Conservation (phyloP, 2,888 invertebrate genomes). For the Mythimna impura region DNA sequence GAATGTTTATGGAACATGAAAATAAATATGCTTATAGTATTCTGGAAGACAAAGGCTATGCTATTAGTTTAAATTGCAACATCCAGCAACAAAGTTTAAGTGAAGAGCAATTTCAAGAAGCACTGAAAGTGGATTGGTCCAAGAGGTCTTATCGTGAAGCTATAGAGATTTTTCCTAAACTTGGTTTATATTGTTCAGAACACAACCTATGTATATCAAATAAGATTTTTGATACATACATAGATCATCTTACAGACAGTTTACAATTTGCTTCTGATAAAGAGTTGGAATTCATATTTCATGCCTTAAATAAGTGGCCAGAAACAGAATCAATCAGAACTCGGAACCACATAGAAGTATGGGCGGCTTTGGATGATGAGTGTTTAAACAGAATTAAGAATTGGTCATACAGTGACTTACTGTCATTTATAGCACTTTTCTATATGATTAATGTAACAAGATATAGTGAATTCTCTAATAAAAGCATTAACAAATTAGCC, state of each 20-base stretch:
- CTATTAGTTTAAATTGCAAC: constrained; percentile 65
- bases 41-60: constrained; percentile 81
- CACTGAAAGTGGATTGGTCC: constrained; percentile 75
- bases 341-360: constrained; percentile 91
- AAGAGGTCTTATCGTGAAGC: constrained; percentile 73
- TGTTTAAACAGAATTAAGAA: constrained; percentile 85
- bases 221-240: constrained; percentile 81
- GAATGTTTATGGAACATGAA: constrained; percentile 84
- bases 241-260: constrained; percentile 87
- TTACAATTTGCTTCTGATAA: constrained; percentile 89
- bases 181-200: constrained; percentile 78
- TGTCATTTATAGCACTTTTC: constrained; percentile 92
- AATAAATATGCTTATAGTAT: constrained; percentile 83
- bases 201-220: constrained; percentile 80
- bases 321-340: constrained; percentile 86
- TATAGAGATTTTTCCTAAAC: constrained; percentile 75
- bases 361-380: constrained; percentile 92
- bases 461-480: constrained; percentile 89
- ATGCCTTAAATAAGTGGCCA: constrained; percentile 88
- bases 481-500: constrained; percentile 89
- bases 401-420: constrained; percentile 89
- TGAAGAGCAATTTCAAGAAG: constrained; percentile 71
- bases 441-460: constrained; percentile 90
- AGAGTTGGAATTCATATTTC: constrained; percentile 89
- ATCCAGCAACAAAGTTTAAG: constrained; percentile 49